A percentile compares a stretch with the other conserved stretches of the same genome.
Evolutionary conservation across 1,140 invertebrate species (phyloP).

Genomic region (Meloidogyne chitwoodi): DNA sequence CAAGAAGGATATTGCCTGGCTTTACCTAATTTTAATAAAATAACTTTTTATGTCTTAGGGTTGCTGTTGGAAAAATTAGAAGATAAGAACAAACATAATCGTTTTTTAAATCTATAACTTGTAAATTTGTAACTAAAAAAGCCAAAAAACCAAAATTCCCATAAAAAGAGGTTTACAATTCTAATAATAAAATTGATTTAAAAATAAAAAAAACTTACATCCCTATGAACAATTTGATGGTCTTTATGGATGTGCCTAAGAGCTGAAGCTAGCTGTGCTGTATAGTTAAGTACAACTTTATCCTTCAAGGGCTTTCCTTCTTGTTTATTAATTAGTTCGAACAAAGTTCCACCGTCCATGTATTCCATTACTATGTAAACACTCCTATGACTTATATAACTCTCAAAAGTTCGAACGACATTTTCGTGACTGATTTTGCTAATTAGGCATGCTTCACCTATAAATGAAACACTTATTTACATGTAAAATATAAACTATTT

Average conservation of each 20-base stretch:
- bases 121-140: background rate
- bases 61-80: background rate
- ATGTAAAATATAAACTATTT: no score
- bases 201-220: background rate
- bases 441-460: constrained; percentile 16
- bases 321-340: constrained; percentile 18
- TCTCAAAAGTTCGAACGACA: constrained; percentile 7
- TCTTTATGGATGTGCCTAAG: constrained; percentile 7
- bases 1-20: constrained; percentile 21
- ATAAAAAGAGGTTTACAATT: background rate
- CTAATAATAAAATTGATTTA: background rate
- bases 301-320: background rate
- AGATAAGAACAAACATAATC: no score
- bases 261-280: background rate
- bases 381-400: constrained; percentile 10
- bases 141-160: background rate
- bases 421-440: constrained; percentile 15
- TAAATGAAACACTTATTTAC: background rate
- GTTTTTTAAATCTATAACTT: no score
- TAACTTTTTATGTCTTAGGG: no score
- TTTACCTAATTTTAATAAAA: constrained; percentile 14
- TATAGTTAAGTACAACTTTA: background rate
- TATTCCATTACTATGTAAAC: constrained; percentile 29
- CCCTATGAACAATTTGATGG: constrained; percentile 6
- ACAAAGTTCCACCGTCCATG: constrained; percentile 21